Base-by-base conservation (phyloP, 2,888 invertebrate species). In the Diarsia mendica region DNA sequence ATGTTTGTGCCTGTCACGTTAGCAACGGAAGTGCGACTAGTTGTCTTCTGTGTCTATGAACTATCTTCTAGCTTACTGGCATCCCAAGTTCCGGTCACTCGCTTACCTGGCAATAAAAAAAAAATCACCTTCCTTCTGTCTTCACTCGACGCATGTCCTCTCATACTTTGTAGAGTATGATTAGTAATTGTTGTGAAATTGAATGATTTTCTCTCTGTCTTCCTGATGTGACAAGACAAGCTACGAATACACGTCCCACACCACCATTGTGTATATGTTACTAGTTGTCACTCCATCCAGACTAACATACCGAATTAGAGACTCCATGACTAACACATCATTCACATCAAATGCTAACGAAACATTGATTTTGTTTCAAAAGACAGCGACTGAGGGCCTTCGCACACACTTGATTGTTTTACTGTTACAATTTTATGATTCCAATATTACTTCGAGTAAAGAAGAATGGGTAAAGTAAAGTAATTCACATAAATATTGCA, bases 321-420 rank as follows among this genome's bases (percentile, higher is more conserved):
- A 91, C 88, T 87, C 91, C 93, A 92, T 93, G 87, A 90, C 88
- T 92, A 92, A 95, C 94, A 95, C 94, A 33, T 87, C 93, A 93
- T 93, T 91, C 90, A 92, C 91, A 86, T 89, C 79, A 85, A 91
- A 89, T 92, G 89, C 89, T 93, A 84, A 94, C 92, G 89, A 90
- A 88, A 85, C 87, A 28, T 28, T 28, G 28, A 89, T 87, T 89
- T 84, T 87, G 87, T 89, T 90, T 91, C 90, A 89, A 90, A 88
- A 89, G 85, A 90, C 91, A 92, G 92, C 93, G 93, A 92, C 93
- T 93, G 85, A 87, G 76, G 83, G 81, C 82, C 85, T 58, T 79
- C 53, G 61, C 71, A 72, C 80, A 84, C 80, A 77, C 71, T 68
- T 84, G 0, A 66, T 67, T 73, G 18, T 76, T 75, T 79, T 67